Evolutionary conservation across 2,888 invertebrate species (phyloP).

Genomic region (Zygaena filipendulae): DNA sequence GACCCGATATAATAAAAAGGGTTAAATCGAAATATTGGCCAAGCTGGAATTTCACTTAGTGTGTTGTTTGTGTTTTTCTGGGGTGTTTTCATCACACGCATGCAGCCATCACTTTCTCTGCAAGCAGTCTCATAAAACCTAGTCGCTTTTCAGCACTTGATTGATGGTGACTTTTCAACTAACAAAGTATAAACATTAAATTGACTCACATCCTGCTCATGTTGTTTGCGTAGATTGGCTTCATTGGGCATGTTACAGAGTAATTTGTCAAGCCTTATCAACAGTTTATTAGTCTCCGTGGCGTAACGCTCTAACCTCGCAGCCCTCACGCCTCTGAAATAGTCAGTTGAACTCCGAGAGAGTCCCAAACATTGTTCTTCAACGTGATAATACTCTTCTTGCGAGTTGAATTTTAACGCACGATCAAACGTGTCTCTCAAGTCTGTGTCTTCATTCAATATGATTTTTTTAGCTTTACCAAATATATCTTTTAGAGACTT

Average conservation of each 20-base stretch:
- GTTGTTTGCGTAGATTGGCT: conserved; percentile 77
- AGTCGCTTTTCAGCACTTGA: no score
- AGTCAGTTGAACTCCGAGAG: conserved; percentile 74
- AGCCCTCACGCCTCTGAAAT: conserved; percentile 76
- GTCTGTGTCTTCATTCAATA: conserved; percentile 78
- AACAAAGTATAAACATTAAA: conserved; percentile 15
- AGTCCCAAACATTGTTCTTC: conserved; percentile 74
- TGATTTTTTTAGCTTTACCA: conserved; percentile 91
- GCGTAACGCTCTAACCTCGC: conserved; percentile 85
- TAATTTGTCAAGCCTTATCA: conserved; percentile 93
- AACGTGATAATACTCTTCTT: conserved; percentile 32
- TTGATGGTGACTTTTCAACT: no score
- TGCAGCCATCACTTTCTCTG: no score
- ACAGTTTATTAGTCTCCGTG: conserved; percentile 93
- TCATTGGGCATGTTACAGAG: conserved; percentile 83
- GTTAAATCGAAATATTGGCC: no score
- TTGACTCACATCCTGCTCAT: conserved; percentile 71
- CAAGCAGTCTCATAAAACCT: no score
- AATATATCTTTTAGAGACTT: conserved; percentile 85
- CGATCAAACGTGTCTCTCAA: conserved; percentile 68
- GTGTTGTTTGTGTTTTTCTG: no score
- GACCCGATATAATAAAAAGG: no score
- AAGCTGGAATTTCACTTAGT: no score
- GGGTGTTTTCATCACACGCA: no score
- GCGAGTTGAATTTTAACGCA: conserved; percentile 51